phyloP scores from a whole-genome alignment of 1,140 invertebrate species.

The Aphis craccivora region DNA sequence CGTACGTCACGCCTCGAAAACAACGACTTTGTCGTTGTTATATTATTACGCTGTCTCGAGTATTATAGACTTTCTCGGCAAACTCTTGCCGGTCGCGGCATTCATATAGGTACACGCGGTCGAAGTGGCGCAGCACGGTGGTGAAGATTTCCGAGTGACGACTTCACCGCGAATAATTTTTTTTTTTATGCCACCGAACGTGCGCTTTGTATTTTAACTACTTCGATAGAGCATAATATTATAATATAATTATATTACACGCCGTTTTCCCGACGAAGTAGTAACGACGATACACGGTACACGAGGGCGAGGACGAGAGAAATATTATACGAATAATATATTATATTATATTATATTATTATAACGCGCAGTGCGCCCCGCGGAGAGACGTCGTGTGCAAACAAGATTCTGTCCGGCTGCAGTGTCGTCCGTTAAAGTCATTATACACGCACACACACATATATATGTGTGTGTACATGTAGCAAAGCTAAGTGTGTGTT shows the following conservation, averaged over 20 bases:
- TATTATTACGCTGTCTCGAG: no score
- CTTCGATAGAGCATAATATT: not conserved
- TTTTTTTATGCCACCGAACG: not conserved
- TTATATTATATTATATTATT: not conserved
- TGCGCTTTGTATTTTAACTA: not conserved
- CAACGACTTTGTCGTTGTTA: no score
- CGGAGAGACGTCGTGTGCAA: not conserved
- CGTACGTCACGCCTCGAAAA: not conserved
- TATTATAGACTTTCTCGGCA: no score
- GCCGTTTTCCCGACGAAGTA: not conserved
- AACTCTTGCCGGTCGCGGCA: no score
- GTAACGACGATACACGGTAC: not conserved
- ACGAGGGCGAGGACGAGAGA: not conserved
- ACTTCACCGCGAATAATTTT: not conserved
- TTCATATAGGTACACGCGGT: no score
- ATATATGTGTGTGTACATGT: no score
- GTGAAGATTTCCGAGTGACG: not conserved
- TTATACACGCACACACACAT: not conserved
- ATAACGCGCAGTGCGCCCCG: not conserved
- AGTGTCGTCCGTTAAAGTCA: not conserved
- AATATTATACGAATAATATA: not conserved
- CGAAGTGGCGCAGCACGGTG: no score
- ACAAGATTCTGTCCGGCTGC: not conserved
- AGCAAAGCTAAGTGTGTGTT: no score
- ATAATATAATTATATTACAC: not conserved